Evolutionary conservation across 2,888 invertebrate species (phyloP).

Genomic region (Clanis bilineata): DNA sequence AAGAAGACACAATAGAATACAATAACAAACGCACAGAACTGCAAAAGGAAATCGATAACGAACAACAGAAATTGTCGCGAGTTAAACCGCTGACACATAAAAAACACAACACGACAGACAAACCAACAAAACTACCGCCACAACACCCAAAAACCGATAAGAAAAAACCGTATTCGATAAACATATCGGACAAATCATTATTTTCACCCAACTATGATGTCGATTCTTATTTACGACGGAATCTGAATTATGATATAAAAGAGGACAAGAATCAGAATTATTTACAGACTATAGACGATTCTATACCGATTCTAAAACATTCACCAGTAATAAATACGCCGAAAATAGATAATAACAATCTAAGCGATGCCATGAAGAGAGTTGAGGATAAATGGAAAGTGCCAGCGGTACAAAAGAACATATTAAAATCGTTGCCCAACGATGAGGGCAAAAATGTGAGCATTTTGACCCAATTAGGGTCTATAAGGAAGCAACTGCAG

Average conservation of each 20-base stretch:
- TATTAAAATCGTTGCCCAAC: slow-evolving; percentile 70
- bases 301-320: slow-evolving; percentile 84
- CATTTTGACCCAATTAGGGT: slow-evolving; percentile 86
- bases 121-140: slow-evolving; percentile 58
- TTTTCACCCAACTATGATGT: slow-evolving; percentile 70
- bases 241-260: slow-evolving; percentile 55
- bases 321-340: slow-evolving; percentile 46
- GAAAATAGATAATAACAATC: slow-evolving; percentile 30
- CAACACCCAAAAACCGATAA: slow-evolving; percentile 52
- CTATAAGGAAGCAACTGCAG: slow-evolving; percentile 85
- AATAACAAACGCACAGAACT: slow-evolving; percentile 70
- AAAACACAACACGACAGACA: slow-evolving; percentile 43
- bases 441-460: slow-evolving; percentile 76
- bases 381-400: slow-evolving; percentile 80
- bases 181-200: slow-evolving; percentile 70
- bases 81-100: slow-evolving; percentile 29
- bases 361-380: slow-evolving; percentile 66
- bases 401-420: slow-evolving; percentile 85
- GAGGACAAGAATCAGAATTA: slow-evolving; percentile 19
- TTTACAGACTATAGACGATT: slow-evolving; percentile 33
- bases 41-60: slow-evolving; percentile 71
- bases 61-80: slow-evolving; percentile 49
- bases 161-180: slow-evolving; percentile 63
- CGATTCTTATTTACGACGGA: slow-evolving; percentile 64
- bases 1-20: slow-evolving; percentile 74